Conservation (phyloP, 2,797 vertebrate species). For the Chrysocyon brachyurus region DNA sequence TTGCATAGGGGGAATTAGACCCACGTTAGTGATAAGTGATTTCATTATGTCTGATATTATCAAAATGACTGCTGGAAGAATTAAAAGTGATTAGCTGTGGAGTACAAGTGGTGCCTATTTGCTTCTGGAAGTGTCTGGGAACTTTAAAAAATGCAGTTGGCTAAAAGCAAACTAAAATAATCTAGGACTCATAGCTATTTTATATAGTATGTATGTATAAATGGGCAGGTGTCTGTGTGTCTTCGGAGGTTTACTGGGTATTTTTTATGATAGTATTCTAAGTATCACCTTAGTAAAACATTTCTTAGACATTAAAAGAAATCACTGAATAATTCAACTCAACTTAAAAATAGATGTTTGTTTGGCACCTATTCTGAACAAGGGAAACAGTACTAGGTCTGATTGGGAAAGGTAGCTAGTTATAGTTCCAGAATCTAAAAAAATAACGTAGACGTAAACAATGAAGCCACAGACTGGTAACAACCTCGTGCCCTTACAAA, state of each 20-base stretch:
- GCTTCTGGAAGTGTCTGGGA: slow-evolving; percentile 38
- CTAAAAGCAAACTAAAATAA: slow-evolving; percentile 63
- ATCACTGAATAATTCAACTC: slow-evolving; percentile 14
- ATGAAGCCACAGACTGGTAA: slow-evolving; percentile 3
- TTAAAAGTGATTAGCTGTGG: slow-evolving; percentile 70
- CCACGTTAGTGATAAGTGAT: slow-evolving; percentile 62
- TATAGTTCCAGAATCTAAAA: slow-evolving; percentile 53
- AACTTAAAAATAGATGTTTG: slow-evolving; percentile 56
- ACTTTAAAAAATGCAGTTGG: slow-evolving; percentile 64
- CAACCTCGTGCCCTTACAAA: slow-evolving; percentile 44
- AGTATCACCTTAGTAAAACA: slow-evolving; percentile 1
- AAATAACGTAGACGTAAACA: not conserved
- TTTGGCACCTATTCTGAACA: slow-evolving; percentile 2
- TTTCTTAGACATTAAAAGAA: slow-evolving; percentile 56
- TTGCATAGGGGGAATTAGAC: slow-evolving; percentile 71
- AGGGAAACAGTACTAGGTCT: not conserved
- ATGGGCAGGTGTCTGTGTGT: not conserved
- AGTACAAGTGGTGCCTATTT: slow-evolving; percentile 65
- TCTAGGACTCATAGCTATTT: not conserved
- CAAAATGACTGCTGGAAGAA: slow-evolving; percentile 73
- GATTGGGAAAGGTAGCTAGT: not conserved
- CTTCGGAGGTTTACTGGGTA: not conserved
- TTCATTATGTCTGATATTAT: slow-evolving; percentile 74
- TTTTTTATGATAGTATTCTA: not conserved
- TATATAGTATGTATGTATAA: not conserved